These are phyloP conservation scores for Lophura nycthemera DNA, from an alignment of 2,113 vertebrate species.

Conservation along the genomic window DNA sequence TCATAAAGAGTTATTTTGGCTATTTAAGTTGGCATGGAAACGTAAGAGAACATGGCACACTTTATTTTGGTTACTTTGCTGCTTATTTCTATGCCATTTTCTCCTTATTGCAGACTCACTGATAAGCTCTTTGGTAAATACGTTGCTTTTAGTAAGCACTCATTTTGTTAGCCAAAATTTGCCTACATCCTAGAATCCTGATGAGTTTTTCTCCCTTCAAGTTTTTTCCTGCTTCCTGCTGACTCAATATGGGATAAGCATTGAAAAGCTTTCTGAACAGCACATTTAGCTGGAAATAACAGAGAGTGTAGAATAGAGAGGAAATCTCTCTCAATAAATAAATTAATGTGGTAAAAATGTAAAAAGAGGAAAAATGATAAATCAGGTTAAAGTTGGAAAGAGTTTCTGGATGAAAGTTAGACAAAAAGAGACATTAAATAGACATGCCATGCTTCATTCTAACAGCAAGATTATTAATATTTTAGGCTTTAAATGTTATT, in stretches of 20 bases:
- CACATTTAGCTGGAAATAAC: background rate
- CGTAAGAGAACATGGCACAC: background rate
- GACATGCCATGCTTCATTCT: background rate
- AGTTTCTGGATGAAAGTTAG: background rate
- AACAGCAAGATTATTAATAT: slow-evolving; percentile 31
- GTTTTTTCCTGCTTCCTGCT: background rate
- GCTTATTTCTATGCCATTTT: background rate
- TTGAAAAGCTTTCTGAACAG: background rate
- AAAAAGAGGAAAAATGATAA: background rate
- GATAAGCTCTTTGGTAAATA: background rate
- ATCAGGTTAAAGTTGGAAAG: background rate
- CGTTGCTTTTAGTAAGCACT: background rate
- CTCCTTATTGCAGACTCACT: background rate
- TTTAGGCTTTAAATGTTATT: slow-evolving; percentile 11
- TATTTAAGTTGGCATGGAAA: background rate
- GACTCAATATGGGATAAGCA: background rate
- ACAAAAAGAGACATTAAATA: background rate
- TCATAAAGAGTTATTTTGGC: background rate
- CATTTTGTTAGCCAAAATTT: background rate
- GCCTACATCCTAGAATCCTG: background rate
- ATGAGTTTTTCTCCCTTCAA: accelerated
- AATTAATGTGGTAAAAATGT: background rate
- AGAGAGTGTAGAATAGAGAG: background rate
- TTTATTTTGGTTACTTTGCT: background rate
- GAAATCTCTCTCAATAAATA: background rate